Evolutionary conservation across 2,113 vertebrate genomes (phyloP).

Genomic region (Larimichthys crocea): DNA sequence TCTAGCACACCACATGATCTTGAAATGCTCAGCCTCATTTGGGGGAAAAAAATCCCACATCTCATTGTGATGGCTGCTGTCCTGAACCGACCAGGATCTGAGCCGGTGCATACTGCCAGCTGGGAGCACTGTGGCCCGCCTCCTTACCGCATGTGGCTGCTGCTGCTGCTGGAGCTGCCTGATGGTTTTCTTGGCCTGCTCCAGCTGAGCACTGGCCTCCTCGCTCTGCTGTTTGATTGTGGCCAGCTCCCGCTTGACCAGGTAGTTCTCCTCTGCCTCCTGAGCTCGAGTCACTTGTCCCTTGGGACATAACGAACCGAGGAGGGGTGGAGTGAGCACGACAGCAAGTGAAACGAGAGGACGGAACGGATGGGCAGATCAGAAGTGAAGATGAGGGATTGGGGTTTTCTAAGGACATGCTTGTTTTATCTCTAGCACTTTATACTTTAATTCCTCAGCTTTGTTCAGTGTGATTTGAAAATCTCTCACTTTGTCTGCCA

Average conservation of each 20-base stretch:
- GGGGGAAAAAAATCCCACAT: neutral
- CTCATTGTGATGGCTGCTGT: constrained; percentile 11
- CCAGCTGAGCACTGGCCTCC: constrained; percentile 94
- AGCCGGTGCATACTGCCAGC: constrained; percentile 26
- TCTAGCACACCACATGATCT: neutral
- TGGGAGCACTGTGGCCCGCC: constrained; percentile 49
- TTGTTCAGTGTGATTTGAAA: constrained; percentile 24
- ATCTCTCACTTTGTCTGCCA: constrained; percentile 19
- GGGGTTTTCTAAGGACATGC: constrained; percentile 68
- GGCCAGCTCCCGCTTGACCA: constrained; percentile 99
- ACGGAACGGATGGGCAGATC: constrained; percentile 53
- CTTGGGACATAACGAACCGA: constrained; percentile 94
- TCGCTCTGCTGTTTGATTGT: constrained; percentile 98
- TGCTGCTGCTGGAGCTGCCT: constrained; percentile 90
- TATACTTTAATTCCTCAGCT: constrained; percentile 32
- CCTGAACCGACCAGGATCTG: neutral
- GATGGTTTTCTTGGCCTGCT: constrained; percentile 95
- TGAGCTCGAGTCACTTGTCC: constrained; percentile 99
- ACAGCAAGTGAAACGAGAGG: constrained; percentile 46
- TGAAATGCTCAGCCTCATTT: neutral
- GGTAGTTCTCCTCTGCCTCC: constrained; percentile 99
- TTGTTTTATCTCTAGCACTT: constrained; percentile 42
- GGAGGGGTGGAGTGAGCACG: constrained; percentile 68
- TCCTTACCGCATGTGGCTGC: constrained; percentile 93
- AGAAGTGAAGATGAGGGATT: constrained; percentile 44